Base-by-base conservation (phyloP, 2,797 vertebrate genomes). In the Notolabrus celidotus region DNA sequence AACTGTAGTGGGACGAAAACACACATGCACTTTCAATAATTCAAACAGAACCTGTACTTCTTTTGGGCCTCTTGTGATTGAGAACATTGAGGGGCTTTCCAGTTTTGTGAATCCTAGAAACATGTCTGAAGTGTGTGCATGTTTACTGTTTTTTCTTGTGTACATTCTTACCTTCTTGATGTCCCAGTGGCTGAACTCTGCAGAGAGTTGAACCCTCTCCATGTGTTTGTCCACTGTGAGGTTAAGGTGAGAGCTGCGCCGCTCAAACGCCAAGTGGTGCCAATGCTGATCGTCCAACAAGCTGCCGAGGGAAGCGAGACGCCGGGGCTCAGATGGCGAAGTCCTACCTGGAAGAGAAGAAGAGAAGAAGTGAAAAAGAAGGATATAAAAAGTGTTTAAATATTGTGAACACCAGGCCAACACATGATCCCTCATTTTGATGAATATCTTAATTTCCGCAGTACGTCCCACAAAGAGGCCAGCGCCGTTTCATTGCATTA, bases 251-350 rank as follows among this genome's bases (percentile, higher is more conserved):
- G 88, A 84, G 84, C 94, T 80, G 67, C 91, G 85, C 2, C 88
- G 86, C 83, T 97, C 96, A 83, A 98, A 71, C 7, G 92, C 88
- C 51, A 97, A 89, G 2, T 89, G 90, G 79, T 99, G 97, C 97
- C 97, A 99, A 2, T 98, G 96, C 39, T 97, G 96, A 72, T 99
- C 97, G n/a, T 98, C 97, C 71, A 99, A 89, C 63, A 99, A 92
- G 82, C 96, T 97, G 80, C 96, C 96, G 59, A 97, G 87, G 0
- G 92, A 95, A 42, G 94, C 88, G 10, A 89, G 89, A 70, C 80
- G 76, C 74, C 68, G 92, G 23, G 79, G 71, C 57, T 92, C 90
- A 20, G 87, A 49, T 41, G 91, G 74, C 12, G 52, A 54, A 38
- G 71, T 54, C 72, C 51, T 65, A 3, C 79, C 94, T 95, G 75